Base-by-base conservation (phyloP, 2,113 vertebrate genomes). In the Ifrita kowaldi region DNA sequence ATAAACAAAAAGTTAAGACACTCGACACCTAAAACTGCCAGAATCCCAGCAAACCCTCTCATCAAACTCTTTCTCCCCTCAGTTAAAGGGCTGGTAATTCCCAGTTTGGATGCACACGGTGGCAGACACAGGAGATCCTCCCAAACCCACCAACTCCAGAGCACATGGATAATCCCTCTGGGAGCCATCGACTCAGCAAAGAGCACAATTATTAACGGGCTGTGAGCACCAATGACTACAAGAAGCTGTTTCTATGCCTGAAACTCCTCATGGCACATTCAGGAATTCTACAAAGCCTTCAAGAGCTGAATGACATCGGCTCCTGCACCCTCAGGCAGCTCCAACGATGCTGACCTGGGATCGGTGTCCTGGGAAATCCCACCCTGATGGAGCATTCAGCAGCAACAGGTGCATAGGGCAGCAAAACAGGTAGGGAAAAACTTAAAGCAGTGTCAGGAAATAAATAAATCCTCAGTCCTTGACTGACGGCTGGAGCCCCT, bases 51-150 rank as follows among this genome's bases (percentile, higher is more conserved):
- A 53, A 74, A 39, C 3, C 16, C 53, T 24, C 53, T 24, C 28
- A 30, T 3, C 4, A 7, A 60, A 60, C 11, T 11, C 37, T 3
- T 16, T 11, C 35, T 23, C 23, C n/a, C 37, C 28, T 30, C 78
- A 14, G 0, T 22, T 13, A 74, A 17, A 0, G 0, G 28, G 28
- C 11, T 30, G 78, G 14, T 18, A 14, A 60, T 9, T 68, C n/a
- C 39, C 46, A 32, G 46, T 15, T 2, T 46, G 62, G 53, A 46
- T 8, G 33, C 8, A 28, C 76, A 24, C 0, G 0, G 57, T 7
- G 41, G 24, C 85, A 71, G 59, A 13, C 53, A 37, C 2, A 0
- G 35, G 22, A 59, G 84, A 78, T 27, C 23, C 60, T 68, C 60
- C 77, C 87, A 59, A 20, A 35, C 16, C 62, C 71, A 28, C 21